Percentiles rank a stretch among this genome's conserved stretches.
Conservation (phyloP, 2,888 invertebrate species). For the Drosophila setosimentum region DNA sequence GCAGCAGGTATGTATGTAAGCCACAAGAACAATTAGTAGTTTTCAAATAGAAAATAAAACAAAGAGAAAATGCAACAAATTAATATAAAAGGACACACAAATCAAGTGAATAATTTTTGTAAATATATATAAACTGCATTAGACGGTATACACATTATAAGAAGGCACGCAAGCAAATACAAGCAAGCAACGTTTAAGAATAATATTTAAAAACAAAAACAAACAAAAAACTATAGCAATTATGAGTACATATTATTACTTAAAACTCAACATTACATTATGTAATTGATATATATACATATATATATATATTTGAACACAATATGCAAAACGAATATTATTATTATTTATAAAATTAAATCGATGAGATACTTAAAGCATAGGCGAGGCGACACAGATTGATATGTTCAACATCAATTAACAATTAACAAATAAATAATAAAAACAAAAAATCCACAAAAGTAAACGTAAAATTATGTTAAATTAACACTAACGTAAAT, state of each 20-base stretch:
- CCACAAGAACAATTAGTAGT: constrained; percentile 41
- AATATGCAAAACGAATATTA: constrained; percentile 60
- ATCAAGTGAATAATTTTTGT: constrained; percentile 45
- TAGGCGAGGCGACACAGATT: constrained; percentile 47
- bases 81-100: constrained; percentile 33
- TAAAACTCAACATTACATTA: constrained; percentile 50
- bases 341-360: constrained; percentile 50
- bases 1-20: constrained; percentile 19
- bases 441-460: constrained; percentile 42
- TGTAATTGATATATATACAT: constrained; percentile 54
- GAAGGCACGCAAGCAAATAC: constrained; percentile 33
- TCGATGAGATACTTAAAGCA: constrained; percentile 52
- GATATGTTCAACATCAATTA: constrained; percentile 72
- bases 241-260: constrained; percentile 76
- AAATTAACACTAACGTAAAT: constrained; percentile 60
- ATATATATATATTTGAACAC: constrained; percentile 56
- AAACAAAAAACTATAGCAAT: constrained; percentile 77
- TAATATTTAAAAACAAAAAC: constrained; percentile 55
- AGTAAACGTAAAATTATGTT: constrained; percentile 65
- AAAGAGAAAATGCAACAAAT: constrained; percentile 4
- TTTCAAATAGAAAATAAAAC: constrained; percentile 7
- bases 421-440: constrained; percentile 24
- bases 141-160: constrained; percentile 34
- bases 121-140: constrained; percentile 50
- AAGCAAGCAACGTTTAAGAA: constrained; percentile 55